phyloP scores from a whole-genome alignment of 2,113 vertebrate species.

The Miniopterus natalensis region DNA sequence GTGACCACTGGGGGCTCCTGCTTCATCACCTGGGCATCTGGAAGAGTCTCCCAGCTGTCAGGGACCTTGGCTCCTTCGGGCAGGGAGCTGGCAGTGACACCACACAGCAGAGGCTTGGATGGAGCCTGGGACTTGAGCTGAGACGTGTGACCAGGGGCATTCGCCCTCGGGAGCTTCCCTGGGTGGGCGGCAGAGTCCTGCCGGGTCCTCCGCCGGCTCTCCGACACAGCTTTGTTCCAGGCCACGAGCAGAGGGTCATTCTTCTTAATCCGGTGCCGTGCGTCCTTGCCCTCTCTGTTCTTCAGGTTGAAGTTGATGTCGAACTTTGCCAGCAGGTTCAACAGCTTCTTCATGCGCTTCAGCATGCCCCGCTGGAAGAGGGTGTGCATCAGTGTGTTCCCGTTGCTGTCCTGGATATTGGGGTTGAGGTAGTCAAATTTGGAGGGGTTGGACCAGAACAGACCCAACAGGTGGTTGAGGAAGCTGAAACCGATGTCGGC shows the following conservation, averaged over 20 bases:
- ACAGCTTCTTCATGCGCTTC: conserved; percentile 85
- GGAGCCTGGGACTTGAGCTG: conserved; percentile 75
- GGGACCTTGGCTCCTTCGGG: conserved; percentile 54
- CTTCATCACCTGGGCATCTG: conserved; percentile 44
- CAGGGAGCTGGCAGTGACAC: neutral
- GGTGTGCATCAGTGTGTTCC: conserved; percentile 90
- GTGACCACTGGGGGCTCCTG: conserved; percentile 58
- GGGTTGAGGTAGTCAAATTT: conserved; percentile 87
- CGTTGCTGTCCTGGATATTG: conserved; percentile 87
- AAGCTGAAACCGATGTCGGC: conserved; percentile 87
- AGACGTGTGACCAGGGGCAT: conserved; percentile 49
- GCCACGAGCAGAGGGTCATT: conserved; percentile 83
- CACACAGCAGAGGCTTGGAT: neutral
- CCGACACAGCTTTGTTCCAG: conserved; percentile 86
- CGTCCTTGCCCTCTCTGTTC: conserved; percentile 89
- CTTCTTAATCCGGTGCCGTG: conserved; percentile 87
- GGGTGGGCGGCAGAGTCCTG: conserved; percentile 76
- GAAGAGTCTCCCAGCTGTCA: conserved; percentile 75
- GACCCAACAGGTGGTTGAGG: conserved; percentile 87
- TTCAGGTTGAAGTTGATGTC: conserved; percentile 89
- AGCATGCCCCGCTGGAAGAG: conserved; percentile 87
- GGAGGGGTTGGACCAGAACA: conserved; percentile 84
- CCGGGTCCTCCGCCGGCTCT: conserved; percentile 79
- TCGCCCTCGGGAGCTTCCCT: neutral
- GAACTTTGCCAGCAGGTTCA: conserved; percentile 86